Evolutionary conservation across 2,797 vertebrate species (phyloP).

Genomic region (Myotis myotis): DNA sequence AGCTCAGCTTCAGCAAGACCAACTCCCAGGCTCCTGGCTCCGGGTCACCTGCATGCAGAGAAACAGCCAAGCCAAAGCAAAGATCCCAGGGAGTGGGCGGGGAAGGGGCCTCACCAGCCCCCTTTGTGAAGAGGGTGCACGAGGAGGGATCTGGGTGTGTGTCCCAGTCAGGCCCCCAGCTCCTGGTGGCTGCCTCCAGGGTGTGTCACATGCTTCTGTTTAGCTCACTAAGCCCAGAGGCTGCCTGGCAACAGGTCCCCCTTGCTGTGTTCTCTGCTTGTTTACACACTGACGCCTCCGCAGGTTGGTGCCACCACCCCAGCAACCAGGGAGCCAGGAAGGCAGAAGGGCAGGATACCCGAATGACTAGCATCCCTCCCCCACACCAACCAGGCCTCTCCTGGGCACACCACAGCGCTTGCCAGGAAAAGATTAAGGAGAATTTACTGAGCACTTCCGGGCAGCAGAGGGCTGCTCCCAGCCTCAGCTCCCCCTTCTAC

Average conservation of each 20-base stretch:
- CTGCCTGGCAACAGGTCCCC: constrained; percentile 15
- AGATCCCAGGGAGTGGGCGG: neutral
- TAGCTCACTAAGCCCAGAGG: constrained; percentile 10
- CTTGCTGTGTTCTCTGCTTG: neutral
- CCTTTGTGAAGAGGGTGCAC: neutral
- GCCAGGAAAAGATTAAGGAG: constrained; percentile 33
- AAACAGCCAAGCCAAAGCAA: neutral
- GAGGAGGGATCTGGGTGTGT: neutral
- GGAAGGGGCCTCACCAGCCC: neutral
- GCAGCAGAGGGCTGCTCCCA: neutral
- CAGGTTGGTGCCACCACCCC: neutral
- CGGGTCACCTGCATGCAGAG: neutral
- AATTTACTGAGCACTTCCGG: neutral
- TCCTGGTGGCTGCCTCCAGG: neutral
- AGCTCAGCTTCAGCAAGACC: neutral
- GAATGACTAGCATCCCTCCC: neutral
- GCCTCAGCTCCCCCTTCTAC: neutral
- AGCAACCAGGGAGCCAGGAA: neutral
- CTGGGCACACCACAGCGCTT: neutral
- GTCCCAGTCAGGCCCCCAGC: neutral
- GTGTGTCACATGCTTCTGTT: neutral
- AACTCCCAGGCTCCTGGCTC: neutral
- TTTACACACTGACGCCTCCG: neutral
- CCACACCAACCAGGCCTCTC: neutral
- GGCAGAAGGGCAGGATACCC: neutral